Base-by-base conservation (phyloP, 2,888 invertebrate genomes). In the Acleris holmiana region DNA sequence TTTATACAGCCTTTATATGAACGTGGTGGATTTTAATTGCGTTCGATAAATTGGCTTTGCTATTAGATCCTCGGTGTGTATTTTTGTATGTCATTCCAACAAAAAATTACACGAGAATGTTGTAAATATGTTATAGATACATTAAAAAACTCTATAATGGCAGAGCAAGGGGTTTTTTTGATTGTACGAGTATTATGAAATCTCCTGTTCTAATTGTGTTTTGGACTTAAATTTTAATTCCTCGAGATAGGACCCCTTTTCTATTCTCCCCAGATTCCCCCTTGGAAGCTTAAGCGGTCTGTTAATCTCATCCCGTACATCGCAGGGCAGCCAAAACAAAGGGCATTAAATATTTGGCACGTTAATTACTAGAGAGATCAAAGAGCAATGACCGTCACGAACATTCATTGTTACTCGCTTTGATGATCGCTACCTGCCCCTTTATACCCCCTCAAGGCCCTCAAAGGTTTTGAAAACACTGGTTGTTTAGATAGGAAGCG, bases 341-440 rank as follows among this genome's bases (percentile, higher is more conserved):
- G 63, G 67, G 63, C 53, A 76, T 79, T 72, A 85, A 84, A 85
- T 76, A 82, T 84, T 84, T 80, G 75, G 72, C 74, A 73, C 76
- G 35, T 49, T 65, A 73, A 77, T 79, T 77, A 71, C 74, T 74
- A 71, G 68, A 69, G 71, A 77, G 82, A 83, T 87, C 86, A 86
- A 86, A 87, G 84, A 73, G 74, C 77, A 77, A 80, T 85, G 80
- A 82, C 82, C 83, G 80, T 80, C 82, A 77, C 79, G 80, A 83
- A 77, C 82, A 81, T 79, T 83, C 77, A 76, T 79, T 78, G 80
- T 82, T 78, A 78, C 76, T 80, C 77, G 77, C 83, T 86, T 86
- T 86, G 84, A 83, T 80, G 79, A 79, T 81, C 77, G 75, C 69
- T 23, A 54, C 54, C 80, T 80, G 75, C 69, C 73, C 74, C 76